A percentile compares a stretch with the other conserved stretches of the same genome.
phyloP scores from a whole-genome alignment of 1,140 invertebrate genomes.

The Laupala kohalensis region DNA sequence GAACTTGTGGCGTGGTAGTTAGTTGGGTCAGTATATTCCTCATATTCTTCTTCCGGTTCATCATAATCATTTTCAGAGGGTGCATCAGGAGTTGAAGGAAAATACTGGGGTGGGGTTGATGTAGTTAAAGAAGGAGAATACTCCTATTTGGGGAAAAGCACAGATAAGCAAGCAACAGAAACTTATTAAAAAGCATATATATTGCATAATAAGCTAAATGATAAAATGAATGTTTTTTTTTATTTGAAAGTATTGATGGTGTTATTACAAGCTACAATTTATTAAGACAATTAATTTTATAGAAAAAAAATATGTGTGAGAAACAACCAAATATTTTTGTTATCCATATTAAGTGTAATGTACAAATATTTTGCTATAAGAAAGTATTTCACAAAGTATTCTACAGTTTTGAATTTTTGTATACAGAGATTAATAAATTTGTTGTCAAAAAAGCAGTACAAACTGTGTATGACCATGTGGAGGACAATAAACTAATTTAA shows the following conservation, averaged over 20 bases:
- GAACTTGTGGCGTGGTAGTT: constrained; percentile 14
- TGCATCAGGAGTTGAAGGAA: constrained; percentile 12
- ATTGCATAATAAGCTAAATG: not conserved
- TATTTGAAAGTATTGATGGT: not conserved
- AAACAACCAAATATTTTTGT: too few relatives aligned
- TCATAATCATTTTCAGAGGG: constrained; percentile 12
- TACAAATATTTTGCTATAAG: too few relatives aligned
- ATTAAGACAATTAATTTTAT: not conserved
- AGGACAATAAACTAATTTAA: too few relatives aligned
- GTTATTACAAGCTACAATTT: not conserved
- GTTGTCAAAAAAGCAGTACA: too few relatives aligned
- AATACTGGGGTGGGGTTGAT: constrained; percentile 9
- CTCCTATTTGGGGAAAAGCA: constrained; percentile 7
- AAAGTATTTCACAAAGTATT: too few relatives aligned
- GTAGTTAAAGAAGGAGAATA: constrained; percentile 14
- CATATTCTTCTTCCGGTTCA: constrained; percentile 13
- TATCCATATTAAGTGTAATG: too few relatives aligned
- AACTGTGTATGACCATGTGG: too few relatives aligned
- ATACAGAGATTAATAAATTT: too few relatives aligned
- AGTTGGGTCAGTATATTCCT: constrained; percentile 13
- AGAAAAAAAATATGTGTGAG: too few relatives aligned
- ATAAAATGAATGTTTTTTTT: not conserved
- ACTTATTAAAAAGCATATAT: not conserved
- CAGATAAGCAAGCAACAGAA: constrained; percentile 3
- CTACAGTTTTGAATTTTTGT: too few relatives aligned